Evolutionary conservation across 2,797 vertebrate species (phyloP), one percentile per base, ranked within the genome.

Genomic region (Gymnothorax reevesii): DNA sequence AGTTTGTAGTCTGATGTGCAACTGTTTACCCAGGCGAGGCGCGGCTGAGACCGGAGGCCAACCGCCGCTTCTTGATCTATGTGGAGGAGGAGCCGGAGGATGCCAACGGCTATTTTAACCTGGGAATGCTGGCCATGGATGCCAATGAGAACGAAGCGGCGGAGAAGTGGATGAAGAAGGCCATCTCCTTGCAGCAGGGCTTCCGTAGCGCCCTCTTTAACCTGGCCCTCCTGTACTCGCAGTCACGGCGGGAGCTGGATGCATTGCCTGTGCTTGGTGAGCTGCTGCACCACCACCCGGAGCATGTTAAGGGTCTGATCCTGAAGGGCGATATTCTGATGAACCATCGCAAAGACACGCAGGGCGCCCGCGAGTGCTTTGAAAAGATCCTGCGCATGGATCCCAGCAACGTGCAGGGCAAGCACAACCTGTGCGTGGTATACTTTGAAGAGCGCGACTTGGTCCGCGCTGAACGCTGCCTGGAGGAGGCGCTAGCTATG

Each of bases 111-210:
- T 99, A 99, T 93, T 99, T 99, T 93, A 99, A 99, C 92, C 96
- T 99, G 57, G 99, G 99, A 84, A 99, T 99, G 99, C 94, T 99
- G 86, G 98, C 98, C 79, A 99, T 99, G 98, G 99, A 99, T 82
- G 97, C 97, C 84, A 96, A 97, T 82, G 97, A 98, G 88, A 97
- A 98, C 42, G 87, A 20, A 0, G 98, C 97, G 79, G 98, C 98
- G 0, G 99, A 99, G 92, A 94, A 92, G 2, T 99, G 99, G 98
- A 99, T 99, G 98, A 97, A 96, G 73, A 96, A 97, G 93, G 98
- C 99, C 90, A 98, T 99, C 86, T 92, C 92, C 0, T 89, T 99
- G 86, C 98, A 99, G 86, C 92, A 96, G 0, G 97, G 97, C 84
- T 99, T 99, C 93, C 96, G 99, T 91, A 99, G 98, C 83, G 99